Conservation (phyloP, 2,797 vertebrate genomes). For the Zalophus californianus region DNA sequence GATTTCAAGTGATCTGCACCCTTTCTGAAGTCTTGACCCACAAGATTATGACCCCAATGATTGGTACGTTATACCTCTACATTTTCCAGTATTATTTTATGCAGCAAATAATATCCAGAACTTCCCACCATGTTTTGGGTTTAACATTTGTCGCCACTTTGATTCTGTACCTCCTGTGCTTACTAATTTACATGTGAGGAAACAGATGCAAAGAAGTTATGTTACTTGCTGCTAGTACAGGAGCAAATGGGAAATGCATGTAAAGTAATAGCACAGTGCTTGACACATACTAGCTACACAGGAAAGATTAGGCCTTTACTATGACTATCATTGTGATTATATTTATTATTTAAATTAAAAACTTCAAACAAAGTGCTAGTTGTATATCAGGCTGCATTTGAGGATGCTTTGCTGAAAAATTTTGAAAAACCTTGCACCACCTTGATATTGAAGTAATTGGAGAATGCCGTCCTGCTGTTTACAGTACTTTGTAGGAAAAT, state of each 20-base stretch:
- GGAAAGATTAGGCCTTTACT: neutral
- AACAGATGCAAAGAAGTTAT: neutral
- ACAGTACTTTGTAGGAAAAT: neutral
- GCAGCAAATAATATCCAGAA: neutral
- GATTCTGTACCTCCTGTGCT: neutral
- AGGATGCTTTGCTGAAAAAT: neutral
- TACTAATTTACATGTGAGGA: neutral
- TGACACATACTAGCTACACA: neutral
- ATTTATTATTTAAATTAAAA: neutral
- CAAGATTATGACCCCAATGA: neutral
- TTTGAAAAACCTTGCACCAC: neutral
- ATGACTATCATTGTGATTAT: neutral
- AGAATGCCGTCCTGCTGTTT: neutral
- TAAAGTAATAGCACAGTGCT: neutral
- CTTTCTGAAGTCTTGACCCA: neutral
- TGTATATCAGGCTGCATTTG: neutral
- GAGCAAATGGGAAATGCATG: neutral
- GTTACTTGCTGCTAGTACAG: neutral
- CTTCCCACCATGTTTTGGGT: neutral
- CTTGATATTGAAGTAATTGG: neutral
- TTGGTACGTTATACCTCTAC: neutral
- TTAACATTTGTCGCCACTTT: neutral
- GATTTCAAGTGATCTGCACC: neutral
- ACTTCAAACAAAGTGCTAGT: neutral
- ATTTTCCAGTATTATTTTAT: neutral